Conservation (phyloP, 2,113 vertebrate species). For the Eupsittula cactorum region DNA sequence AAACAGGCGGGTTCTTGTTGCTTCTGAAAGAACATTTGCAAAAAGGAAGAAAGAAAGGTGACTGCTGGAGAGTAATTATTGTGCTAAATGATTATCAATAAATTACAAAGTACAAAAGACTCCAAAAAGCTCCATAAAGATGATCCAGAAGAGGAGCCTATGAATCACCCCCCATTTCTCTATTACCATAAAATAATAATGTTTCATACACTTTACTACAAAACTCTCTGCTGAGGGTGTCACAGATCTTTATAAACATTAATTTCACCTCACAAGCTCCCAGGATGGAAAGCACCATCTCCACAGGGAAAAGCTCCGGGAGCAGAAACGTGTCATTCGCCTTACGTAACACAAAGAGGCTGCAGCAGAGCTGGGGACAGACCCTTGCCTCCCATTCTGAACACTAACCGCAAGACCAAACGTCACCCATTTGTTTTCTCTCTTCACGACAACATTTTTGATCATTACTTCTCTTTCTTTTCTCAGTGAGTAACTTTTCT, state of each 20-base stretch:
- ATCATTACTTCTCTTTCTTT: background rate
- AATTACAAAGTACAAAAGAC: background rate
- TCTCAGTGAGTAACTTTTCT: background rate
- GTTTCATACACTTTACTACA: background rate
- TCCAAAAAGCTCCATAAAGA: background rate
- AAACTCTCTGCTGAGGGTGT: background rate
- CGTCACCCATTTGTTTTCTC: background rate
- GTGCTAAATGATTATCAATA: background rate
- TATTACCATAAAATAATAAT: background rate
- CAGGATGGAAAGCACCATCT: background rate
- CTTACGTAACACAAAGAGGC: background rate
- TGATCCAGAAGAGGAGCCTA: background rate
- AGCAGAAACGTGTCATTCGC: background rate
- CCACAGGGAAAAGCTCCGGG: background rate
- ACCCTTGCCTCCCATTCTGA: background rate
- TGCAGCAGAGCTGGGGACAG: background rate
- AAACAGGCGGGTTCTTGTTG: background rate
- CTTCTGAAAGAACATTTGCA: background rate
- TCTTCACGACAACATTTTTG: background rate
- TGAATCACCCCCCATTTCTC: background rate
- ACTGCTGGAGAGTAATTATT: background rate
- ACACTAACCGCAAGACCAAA: background rate
- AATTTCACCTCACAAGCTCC: background rate
- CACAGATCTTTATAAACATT: background rate
- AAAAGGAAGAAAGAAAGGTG: background rate